Base-by-base conservation (phyloP, 2,113 vertebrate genomes). In the Elaphurus davidianus region DNA sequence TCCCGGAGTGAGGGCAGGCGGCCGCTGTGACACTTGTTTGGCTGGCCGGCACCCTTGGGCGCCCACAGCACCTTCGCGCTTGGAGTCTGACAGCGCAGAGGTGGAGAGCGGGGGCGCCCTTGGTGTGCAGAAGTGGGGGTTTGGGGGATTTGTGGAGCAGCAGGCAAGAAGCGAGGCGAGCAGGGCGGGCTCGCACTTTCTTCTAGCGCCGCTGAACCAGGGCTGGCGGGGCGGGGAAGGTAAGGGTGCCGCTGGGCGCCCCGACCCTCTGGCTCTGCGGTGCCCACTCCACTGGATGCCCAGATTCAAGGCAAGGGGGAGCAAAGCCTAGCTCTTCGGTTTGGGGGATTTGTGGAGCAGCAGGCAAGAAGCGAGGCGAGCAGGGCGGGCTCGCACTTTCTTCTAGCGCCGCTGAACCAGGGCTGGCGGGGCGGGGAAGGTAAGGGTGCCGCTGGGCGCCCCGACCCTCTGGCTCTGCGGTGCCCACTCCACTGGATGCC, bases 31-130 rank as follows among this genome's bases (percentile, higher is more conserved):
- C 86, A 87, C 94, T 95, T 74, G 97, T 64, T 79, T 10, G 87
- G 88, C 11, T 25, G 27, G 74, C 83, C 62, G 3, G 84, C 74
- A 25, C 67, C 62, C 50, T 43, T 3, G 64, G 59, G 64, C 15
- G 62, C 62, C 82, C 79, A 5, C 17, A 4, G 54, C 82, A 62
- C 54, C 93, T 43, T 55, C 0, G 88, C 30, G 62, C 71, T 67
- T 40, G 57, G 71, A 71, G 23, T 57, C 93, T 92, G 94, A 81
- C 92, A 43, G 96, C n/a, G n/a, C 86, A 30, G 94, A 36, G 94
- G 57, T 27, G 97, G 33, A 40, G 93, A 91, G 90, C 88, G 1
- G 71, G 15, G 62, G 95, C 60, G 59, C 71, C 96, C 87, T 17
- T 11, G 11, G 30, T 19, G 52, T 36, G 92, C 54, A 87, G 50